These are phyloP conservation scores for Sandelia bainsii DNA, from an alignment of 2,797 vertebrate genomes.

Conservation along the genomic window DNA sequence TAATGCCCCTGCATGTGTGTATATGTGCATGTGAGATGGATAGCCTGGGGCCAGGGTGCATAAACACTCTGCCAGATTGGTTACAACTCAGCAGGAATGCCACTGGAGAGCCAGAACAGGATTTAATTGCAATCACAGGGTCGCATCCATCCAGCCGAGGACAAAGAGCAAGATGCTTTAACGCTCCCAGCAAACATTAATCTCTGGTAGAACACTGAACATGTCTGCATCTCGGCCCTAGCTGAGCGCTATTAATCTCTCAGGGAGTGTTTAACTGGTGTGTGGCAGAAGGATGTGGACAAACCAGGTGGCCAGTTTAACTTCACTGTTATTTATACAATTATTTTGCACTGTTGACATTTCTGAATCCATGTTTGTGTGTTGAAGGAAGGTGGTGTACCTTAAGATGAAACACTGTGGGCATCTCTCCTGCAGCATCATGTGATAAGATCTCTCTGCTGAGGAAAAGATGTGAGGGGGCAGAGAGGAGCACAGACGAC, in stretches of 20 bases:
- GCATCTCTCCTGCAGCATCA: slow-evolving; percentile 91
- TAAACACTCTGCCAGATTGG: slow-evolving; percentile 81
- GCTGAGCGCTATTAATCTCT: slow-evolving; percentile 65
- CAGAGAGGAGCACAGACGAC: slow-evolving; percentile 89
- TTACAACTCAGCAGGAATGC: slow-evolving; percentile 79
- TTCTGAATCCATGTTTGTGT: slow-evolving; percentile 9
- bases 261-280: slow-evolving; percentile 66
- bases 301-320: slow-evolving; percentile 41
- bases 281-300: slow-evolving; percentile 23
- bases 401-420: slow-evolving; percentile 95
- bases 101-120: slow-evolving; percentile 71
- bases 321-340: slow-evolving; percentile 2
- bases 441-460: slow-evolving; percentile 92
- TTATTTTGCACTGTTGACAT: slow-evolving; percentile 24
- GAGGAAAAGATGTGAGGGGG: slow-evolving; percentile 97
- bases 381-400: slow-evolving; percentile 70
- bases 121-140: slow-evolving; percentile 82
- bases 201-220: slow-evolving; percentile 56
- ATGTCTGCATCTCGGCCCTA: slow-evolving; percentile 48
- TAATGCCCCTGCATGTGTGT: slow-evolving; percentile 16
- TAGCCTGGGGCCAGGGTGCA: slow-evolving; percentile 67
- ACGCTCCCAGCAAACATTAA: slow-evolving; percentile 60
- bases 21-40: slow-evolving; percentile 73
- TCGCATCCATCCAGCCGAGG: slow-evolving; percentile 58
- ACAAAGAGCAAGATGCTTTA: slow-evolving; percentile 56